Percentiles rank a stretch among this genome's conserved stretches.
These are phyloP conservation scores for Passer montanus DNA, from an alignment of 2,113 vertebrate genomes.

Conservation along the genomic window DNA sequence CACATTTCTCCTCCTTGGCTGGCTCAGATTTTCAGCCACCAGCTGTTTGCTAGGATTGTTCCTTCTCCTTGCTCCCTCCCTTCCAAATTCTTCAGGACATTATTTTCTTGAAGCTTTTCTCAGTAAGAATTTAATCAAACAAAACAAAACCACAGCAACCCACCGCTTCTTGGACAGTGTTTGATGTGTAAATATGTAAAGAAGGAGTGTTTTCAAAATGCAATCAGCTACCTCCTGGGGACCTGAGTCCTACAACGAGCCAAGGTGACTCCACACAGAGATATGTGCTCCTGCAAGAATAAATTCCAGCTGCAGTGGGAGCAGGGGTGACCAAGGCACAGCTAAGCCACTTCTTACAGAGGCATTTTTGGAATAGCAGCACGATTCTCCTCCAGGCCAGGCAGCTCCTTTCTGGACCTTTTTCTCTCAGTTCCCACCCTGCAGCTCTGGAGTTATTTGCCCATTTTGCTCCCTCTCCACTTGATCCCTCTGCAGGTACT, in stretches of 20 bases:
- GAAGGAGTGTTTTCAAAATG: slow-evolving; percentile 54
- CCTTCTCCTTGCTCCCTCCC: slow-evolving; percentile 29
- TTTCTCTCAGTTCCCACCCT: not conserved
- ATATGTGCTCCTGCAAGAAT: slow-evolving; percentile 19
- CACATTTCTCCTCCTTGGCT: slow-evolving; percentile 41
- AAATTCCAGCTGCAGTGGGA: slow-evolving; percentile 39
- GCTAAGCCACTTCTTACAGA: slow-evolving; percentile 8
- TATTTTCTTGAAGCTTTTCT: slow-evolving; percentile 60
- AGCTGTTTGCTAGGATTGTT: slow-evolving; percentile 60
- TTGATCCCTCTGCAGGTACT: not conserved
- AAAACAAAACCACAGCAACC: slow-evolving; percentile 63
- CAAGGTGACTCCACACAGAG: slow-evolving; percentile 36
- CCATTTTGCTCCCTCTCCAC: not conserved
- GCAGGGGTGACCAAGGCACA: not conserved
- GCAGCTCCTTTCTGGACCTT: not conserved
- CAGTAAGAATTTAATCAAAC: slow-evolving; percentile 62
- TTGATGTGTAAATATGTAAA: slow-evolving; percentile 70
- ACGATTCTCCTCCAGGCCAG: not conserved
- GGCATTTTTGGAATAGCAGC: not conserved
- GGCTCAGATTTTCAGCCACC: slow-evolving; percentile 41
- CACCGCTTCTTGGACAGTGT: slow-evolving; percentile 40
- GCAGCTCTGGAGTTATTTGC: not conserved
- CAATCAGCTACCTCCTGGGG: slow-evolving; percentile 39
- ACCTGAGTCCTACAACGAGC: not conserved
- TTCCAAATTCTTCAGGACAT: slow-evolving; percentile 47